Evolutionary conservation across 2,113 vertebrate species (phyloP), one percentile per base, ranked within the genome.

Genomic region (Desmodus rotundus): DNA sequence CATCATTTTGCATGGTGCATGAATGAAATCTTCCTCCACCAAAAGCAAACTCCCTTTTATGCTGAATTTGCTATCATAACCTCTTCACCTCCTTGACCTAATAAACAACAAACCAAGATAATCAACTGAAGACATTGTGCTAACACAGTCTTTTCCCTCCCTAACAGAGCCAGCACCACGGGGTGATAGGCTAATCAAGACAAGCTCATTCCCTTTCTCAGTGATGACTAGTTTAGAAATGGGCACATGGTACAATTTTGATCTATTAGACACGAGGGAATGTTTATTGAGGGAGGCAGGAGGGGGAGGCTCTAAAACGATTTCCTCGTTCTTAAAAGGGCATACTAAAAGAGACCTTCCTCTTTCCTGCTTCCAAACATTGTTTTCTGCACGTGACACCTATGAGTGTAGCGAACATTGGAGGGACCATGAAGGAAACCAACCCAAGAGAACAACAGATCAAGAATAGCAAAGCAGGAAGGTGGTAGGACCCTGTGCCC

Each of bases 151-250:
- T 80, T 92, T 61, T 78, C 24, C 31, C 24, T 94, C 38, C n/a
- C 7, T 86, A 93, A 61, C 28, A 76, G 47, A 81, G 54, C 67
- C 61, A 82, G 31, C 26, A 92, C n/a, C 24, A 77, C 65, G 15
- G 41, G 16, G 26, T 92, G 38, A 96, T 85, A 87, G 95, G 31
- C n/a, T 81, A 72, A 76, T 95, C 14, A 95, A 63, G 50, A 90
- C 52, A n/a, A 95, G 50, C 38, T 95, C 47, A 83, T 70, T 89
- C 20, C 31, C 58, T 36, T 83, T 90, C 41, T n/a, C 47, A 94
- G 24, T 19, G 31, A 82, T 52, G 77, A 85, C 1, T 63, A 45
- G 36, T 82, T 94, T 83, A 76, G 76, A 33, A 43, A 58, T 45
- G 77, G 36, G 36, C 5, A 72, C 13, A 7, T 74, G 47, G 14